Evolutionary conservation across 2,113 vertebrate species (phyloP).

Genomic region (Antennarius striatus): DNA sequence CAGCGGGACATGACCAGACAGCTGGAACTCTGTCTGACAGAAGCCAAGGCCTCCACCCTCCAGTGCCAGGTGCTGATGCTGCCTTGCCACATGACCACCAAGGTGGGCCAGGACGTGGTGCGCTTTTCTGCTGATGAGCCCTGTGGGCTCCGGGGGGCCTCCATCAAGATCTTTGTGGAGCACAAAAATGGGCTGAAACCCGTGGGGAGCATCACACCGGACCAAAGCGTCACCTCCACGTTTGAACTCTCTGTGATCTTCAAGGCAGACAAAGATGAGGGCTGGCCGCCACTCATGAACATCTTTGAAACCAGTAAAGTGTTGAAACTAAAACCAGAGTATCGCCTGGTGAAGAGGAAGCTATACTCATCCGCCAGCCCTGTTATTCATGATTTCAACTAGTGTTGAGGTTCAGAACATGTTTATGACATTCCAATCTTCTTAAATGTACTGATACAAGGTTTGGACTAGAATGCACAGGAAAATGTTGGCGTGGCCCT

Average conservation of each 20-base stretch:
- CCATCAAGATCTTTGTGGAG: constrained; percentile 73
- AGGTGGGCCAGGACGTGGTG: constrained; percentile 70
- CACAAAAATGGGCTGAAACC: constrained; percentile 52
- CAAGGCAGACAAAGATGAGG: constrained; percentile 42
- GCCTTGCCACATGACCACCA: constrained; percentile 68
- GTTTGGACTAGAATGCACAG: neutral
- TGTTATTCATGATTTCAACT: constrained; percentile 70
- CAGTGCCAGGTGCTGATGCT: constrained; percentile 76
- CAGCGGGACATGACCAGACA: constrained; percentile 65
- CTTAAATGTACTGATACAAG: neutral
- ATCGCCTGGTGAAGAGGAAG: constrained; percentile 81
- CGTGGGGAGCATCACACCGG: constrained; percentile 62
- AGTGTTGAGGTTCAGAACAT: neutral
- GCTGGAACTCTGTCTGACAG: constrained; percentile 71
- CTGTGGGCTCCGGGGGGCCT: constrained; percentile 79
- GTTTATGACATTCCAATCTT: neutral
- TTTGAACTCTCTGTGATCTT: constrained; percentile 80
- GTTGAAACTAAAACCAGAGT: constrained; percentile 76
- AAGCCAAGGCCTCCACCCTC: constrained; percentile 73
- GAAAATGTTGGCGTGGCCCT: neutral
- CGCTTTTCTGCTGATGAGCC: constrained; percentile 72
- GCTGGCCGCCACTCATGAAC: constrained; percentile 71
- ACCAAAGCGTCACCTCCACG: constrained; percentile 72
- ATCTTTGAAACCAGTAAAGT: constrained; percentile 70
- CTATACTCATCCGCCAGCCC: constrained; percentile 83